Conservation (phyloP, 1,140 invertebrate species). For the Panonychus citri region DNA sequence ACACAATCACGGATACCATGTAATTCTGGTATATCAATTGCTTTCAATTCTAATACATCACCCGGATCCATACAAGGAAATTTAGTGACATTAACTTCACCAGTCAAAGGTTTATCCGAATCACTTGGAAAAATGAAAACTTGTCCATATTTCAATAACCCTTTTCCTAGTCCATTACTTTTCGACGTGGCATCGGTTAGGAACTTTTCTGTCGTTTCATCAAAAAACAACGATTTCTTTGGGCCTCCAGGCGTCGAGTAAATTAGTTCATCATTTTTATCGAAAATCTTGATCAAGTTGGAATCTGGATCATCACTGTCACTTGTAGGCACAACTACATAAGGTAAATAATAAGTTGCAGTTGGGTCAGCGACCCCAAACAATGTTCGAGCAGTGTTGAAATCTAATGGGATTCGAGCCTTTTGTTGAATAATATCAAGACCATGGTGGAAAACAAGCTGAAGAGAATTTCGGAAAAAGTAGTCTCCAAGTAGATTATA, state of each 20-base stretch:
- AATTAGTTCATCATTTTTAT: too few species aligned
- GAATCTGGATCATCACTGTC: too few species aligned
- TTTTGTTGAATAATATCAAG: conserved; percentile 11
- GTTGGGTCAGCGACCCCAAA: conserved; percentile 16
- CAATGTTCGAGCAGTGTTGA: conserved; percentile 11
- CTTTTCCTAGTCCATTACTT: background rate
- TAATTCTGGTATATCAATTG: conserved; percentile 20
- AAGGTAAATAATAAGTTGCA: too few species aligned
- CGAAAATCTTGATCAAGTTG: too few species aligned
- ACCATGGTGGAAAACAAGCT: background rate
- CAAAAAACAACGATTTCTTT: too few species aligned
- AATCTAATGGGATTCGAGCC: conserved; percentile 11
- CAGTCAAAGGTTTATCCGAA: conserved; percentile 1
- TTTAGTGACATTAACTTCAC: conserved; percentile 19
- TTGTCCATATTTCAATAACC: too few species aligned
- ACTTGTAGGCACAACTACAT: too few species aligned
- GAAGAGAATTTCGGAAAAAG: conserved; percentile 11
- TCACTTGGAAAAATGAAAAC: too few species aligned
- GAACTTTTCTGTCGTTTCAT: too few species aligned
- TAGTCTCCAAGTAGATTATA: conserved; percentile 10
- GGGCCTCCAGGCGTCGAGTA: too few species aligned
- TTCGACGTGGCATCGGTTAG: too few species aligned
- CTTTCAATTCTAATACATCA: conserved; percentile 22
- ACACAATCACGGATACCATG: conserved; percentile 23
- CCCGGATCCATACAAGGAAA: conserved; percentile 25